These are phyloP conservation scores for Caenorhabditis japonica DNA, from an alignment of 2,888 invertebrate genomes.

Conservation along the genomic window DNA sequence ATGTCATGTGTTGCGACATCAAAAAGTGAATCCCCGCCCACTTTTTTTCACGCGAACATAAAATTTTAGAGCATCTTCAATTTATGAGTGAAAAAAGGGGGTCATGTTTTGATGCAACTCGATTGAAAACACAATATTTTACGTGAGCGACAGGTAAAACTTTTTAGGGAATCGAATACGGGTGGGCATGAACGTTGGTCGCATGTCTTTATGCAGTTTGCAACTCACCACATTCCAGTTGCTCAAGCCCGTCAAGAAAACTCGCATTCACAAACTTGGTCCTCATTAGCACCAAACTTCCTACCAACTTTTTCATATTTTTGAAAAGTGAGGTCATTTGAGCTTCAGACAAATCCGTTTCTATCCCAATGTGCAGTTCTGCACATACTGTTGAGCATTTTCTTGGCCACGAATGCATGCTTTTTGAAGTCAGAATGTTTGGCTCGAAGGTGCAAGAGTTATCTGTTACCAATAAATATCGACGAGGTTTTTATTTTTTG, in stretches of 20 bases:
- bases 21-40: no score
- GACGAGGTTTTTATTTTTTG: background rate
- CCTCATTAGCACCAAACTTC: background rate
- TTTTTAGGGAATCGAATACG: no score
- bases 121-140: no score
- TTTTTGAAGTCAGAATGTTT: background rate
- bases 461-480: background rate
- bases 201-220: no score
- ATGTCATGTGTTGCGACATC: no score
- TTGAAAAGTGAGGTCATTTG: conserved; percentile 8
- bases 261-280: conserved; percentile 8
- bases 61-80: no score
- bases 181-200: no score
- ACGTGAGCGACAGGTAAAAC: no score
- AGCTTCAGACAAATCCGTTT: conserved; percentile 6
- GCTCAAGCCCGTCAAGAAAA: conserved; percentile 10
- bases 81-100: no score
- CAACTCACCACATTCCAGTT: conserved; percentile 10
- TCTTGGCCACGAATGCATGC: conserved; percentile 3
- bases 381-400: conserved; percentile 6
- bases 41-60: no score
- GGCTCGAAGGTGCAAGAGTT: background rate
- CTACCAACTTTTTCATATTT: conserved; percentile 10
- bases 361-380: background rate
- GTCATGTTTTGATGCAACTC: no score